Base-by-base conservation (phyloP, 2,113 vertebrate species). In the Eulacestoma nigropectus region DNA sequence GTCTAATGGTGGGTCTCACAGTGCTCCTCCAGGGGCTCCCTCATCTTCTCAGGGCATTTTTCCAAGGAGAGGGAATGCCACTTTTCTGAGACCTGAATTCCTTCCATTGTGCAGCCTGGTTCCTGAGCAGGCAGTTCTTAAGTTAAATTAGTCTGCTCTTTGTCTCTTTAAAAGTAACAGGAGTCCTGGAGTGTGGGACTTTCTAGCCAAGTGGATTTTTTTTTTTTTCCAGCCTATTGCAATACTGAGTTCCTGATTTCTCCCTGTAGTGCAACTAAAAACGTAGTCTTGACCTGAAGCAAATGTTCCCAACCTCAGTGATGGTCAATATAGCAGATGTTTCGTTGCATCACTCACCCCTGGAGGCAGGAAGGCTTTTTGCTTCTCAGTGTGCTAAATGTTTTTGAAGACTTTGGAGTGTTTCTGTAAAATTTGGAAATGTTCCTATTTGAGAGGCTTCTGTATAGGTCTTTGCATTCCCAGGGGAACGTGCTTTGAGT, bases 281-380 rank as follows among this genome's bases (percentile, higher is more conserved):
- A 9, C 0, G 0, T 74, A 49, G 55, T 89, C 73, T 77, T 91
- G 95, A 94, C 89, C 87, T 81, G 68, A 65, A 93, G 56, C 60
- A 94, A 94, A 92, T 96, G 84, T 92, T 96, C 73, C 33, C 56
- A 57, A 4, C 57, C 64, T 77, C 52, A 69, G 37, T 70, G 91
- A 69, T 84, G 89, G 93, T 87, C 92, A 70, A 9, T 78, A 62
- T 9, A 94, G 80, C 95, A 96, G 87, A 95, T 95, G 96, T 92
- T 92, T 56, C 9, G 1, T 95, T 96, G 80, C 91, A 77, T 95
- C 93, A 91, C 30, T 94, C 55, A 50, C 33, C 42, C 46, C 91
- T 0, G 3, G 68, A 91, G 73, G 73, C 84, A 93, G 93, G 80
- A 89, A 87, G 56, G 64, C 77, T 46, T 94, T 95, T 84, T 67